phyloP scores from a whole-genome alignment of 2,113 vertebrate genomes.

The Amia ocellicauda region DNA sequence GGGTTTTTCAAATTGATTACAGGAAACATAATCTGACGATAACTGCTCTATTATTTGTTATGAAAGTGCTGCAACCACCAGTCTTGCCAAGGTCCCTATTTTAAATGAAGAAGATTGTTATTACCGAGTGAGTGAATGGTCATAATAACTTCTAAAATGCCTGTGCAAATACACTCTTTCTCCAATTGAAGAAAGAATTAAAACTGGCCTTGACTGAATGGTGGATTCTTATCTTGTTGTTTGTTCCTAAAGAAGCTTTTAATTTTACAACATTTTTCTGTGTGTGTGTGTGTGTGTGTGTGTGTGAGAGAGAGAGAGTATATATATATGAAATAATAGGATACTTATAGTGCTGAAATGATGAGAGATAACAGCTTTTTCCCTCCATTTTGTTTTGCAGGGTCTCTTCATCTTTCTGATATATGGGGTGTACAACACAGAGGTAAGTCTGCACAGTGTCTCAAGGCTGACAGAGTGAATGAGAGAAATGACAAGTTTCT shows the following conservation, averaged over 20 bases:
- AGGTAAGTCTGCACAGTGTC: slow-evolving; percentile 96
- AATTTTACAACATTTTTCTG: slow-evolving; percentile 18
- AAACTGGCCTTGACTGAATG: too few relatives aligned
- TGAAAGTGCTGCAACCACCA: too few relatives aligned
- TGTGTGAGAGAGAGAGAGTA: slow-evolving; percentile 30
- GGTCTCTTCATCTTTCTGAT: slow-evolving; percentile 99
- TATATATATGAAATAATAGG: slow-evolving; percentile 68
- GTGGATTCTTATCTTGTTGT: slow-evolving; percentile 12
- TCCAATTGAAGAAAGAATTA: too few relatives aligned
- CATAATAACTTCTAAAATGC: too few relatives aligned
- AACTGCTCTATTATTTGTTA: too few relatives aligned
- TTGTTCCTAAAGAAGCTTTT: slow-evolving; percentile 3
- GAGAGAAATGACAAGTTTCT: slow-evolving; percentile 99
- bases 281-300: slow-evolving; percentile 13
- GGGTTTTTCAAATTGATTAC: too few relatives aligned
- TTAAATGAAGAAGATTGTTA: too few relatives aligned
- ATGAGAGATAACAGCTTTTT: slow-evolving; percentile 77
- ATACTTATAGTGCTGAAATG: slow-evolving; percentile 73
- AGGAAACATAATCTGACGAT: too few relatives aligned
- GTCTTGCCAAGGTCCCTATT: too few relatives aligned
- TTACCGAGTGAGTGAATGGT: too few relatives aligned
- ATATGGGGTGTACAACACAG: slow-evolving; percentile 97
- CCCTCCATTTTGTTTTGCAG: slow-evolving; percentile 80
- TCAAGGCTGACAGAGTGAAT: slow-evolving; percentile 99
- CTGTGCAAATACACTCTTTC: too few relatives aligned